Evolutionary conservation across 2,888 invertebrate genomes (phyloP), one percentile per base, ranked within the genome.

Genomic region (Hypomecis punctinalis): DNA sequence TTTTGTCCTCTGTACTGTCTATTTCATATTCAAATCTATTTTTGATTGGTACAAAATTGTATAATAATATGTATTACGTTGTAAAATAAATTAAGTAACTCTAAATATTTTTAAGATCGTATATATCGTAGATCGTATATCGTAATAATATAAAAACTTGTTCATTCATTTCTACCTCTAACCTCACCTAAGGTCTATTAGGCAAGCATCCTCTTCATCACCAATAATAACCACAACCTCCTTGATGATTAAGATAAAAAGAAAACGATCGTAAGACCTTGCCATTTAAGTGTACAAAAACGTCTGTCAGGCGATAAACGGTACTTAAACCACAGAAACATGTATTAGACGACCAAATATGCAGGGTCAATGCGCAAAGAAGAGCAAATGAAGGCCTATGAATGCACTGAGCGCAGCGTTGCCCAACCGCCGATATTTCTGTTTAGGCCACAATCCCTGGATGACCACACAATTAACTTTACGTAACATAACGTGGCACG

Each of bases 391-490:
- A 71, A 63, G 70, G 62, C 69, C 66, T 79, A 76, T 76, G 71
- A 78, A 81, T 81, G 78, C 81, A 67, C 51, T 65, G 63, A 39
- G 43, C 39, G 23, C 39, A 9, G 51, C 8, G 67, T 85, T 85
- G 76, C 81, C 40, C 68, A 81, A 84, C 67, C 64, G 60, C 58
- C 61, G 62, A 73, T 75, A 73, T 63, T 69, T 63, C 71, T 73
- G 71, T 75, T 76, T 74, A 76, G 72, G 66, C 75, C 72, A 73
- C 68, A 62, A 71, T 69, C 75, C 71, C 73, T 73, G 71, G 76
- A 75, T 74, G 65, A 71, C 68, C 73, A 61, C 57, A 60, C 68
- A 57, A 74, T 61, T 61, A 51, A 54, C 56, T 54, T 80, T 73
- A 66, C 70, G 74, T 68, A 76, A 80, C 36, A 42, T 36, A 43